Evolutionary conservation across 2,113 vertebrate genomes (phyloP).

Genomic region (Sylvicapra grimmia): DNA sequence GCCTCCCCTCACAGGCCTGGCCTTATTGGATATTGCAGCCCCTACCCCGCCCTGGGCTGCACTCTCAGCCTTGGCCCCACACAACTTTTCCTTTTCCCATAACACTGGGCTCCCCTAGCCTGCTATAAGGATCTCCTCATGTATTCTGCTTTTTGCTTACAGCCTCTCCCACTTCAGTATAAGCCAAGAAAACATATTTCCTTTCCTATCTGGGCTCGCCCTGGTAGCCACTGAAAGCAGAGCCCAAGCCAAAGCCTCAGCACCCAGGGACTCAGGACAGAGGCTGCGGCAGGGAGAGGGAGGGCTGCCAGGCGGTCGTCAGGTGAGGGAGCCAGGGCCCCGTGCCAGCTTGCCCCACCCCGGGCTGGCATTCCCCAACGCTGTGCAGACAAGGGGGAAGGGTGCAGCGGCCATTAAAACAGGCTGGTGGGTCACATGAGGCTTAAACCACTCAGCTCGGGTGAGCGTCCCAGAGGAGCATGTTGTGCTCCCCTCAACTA

Average conservation of each 20-base stretch:
- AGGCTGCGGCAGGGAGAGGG: accelerated
- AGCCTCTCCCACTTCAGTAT: neutral
- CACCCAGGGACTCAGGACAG: neutral
- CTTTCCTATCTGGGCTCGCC: neutral
- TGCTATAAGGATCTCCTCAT: neutral
- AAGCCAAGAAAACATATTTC: neutral
- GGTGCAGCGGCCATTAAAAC: neutral
- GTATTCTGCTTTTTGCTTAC: neutral
- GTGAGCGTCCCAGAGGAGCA: accelerated
- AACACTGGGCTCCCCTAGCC: neutral
- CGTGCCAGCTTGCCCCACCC: too few species aligned
- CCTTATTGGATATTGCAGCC: neutral
- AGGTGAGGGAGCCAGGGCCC: neutral
- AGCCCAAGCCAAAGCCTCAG: neutral
- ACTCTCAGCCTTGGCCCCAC: neutral
- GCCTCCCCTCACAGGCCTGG: neutral
- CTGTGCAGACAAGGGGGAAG: neutral
- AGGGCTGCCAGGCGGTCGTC: neutral
- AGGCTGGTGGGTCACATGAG: neutral
- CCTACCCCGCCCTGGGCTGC: neutral
- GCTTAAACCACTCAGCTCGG: neutral
- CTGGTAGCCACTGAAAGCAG: neutral
- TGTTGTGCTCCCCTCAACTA: neutral
- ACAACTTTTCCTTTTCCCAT: neutral
- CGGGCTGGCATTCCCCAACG: neutral